Percentiles rank a stretch among this genome's conserved stretches.
These are phyloP conservation scores for Poeciliopsis turneri DNA, from an alignment of 2,797 vertebrate genomes.

Conservation along the genomic window DNA sequence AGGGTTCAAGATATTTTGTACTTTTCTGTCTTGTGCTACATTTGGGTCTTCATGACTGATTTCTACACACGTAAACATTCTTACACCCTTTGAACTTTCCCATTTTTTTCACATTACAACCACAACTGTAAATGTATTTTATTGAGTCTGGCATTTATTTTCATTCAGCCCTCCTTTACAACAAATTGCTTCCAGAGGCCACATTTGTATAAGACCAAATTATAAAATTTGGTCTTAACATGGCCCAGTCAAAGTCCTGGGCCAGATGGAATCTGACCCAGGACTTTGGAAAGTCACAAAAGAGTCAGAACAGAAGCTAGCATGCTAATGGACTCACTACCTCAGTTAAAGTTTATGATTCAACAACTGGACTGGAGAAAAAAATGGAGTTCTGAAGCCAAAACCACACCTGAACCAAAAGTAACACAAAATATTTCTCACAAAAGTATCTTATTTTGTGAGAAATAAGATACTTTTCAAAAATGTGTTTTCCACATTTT, in stretches of 20 bases:
- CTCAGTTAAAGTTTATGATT: no score
- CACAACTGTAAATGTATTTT: not conserved
- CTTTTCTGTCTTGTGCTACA: not conserved
- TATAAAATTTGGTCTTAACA: not conserved
- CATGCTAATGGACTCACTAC: no score
- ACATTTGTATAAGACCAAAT: not conserved
- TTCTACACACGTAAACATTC: not conserved
- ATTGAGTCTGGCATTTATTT: not conserved
- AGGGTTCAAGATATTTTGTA: not conserved
- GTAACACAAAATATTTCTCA: not conserved
- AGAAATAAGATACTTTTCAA: no score
- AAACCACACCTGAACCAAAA: not conserved
- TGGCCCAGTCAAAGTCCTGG: not conserved
- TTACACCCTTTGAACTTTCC: not conserved
- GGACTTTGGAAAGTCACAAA: no score
- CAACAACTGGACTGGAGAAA: no score
- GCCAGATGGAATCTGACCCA: not conserved
- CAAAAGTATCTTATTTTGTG: not conserved
- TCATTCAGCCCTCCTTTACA: not conserved
- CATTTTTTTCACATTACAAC: not conserved
- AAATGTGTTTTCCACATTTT: no score
- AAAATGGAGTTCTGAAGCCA: not conserved
- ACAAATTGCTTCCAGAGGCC: not conserved
- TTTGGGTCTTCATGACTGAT: not conserved
- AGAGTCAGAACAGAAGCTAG: no score